Base-by-base conservation (phyloP, 2,888 invertebrate genomes). In the Dione vanillae region DNA sequence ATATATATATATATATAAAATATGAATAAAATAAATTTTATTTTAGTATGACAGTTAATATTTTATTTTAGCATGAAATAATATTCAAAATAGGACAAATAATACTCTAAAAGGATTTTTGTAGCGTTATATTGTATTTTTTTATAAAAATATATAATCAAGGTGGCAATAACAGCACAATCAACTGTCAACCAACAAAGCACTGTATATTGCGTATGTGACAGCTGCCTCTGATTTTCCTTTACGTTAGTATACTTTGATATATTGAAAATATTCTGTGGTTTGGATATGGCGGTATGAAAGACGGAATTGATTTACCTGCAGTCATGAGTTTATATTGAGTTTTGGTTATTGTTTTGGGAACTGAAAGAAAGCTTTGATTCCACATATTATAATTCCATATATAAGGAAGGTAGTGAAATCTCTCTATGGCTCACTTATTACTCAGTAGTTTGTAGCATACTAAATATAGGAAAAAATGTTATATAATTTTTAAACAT, bases 251-350 rank as follows among this genome's bases (percentile, higher is more conserved):
- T 27, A 61, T 52, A 27, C 41, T 61, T 68, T 62, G 61, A 51
- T 51, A 58, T 67, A 59, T 59, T 59, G 49, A 51, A 61, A 68
- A 61, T 61, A 68, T 61, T 68, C 59, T 14, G 12, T 43, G 37
- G 16, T 51, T 40, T 40, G 19, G 14, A 37, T 35, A 40, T 49
- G 14, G 19, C 7, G 16, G 51, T 19, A 40, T 51, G 49, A 37
- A 47, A 51, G 37, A 40, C 37, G 49, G 16, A 37, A n/a, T 56
- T 37, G 45, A 45, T 45, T 45, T 45, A 61, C 11, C 6, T 45
- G 14, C 11, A 35, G 14, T n/a, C 20, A 35, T 45, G 16, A 35
- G 10, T 11, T 6, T 61, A 27, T 61, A 45, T 27, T 35, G 11
- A n/a, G 7, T 61, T 27, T 35, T 35, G 10, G 2, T n/a, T 61